Evolutionary conservation across 2,113 vertebrate species (phyloP).

Genomic region (Mormyrus iriodes): DNA sequence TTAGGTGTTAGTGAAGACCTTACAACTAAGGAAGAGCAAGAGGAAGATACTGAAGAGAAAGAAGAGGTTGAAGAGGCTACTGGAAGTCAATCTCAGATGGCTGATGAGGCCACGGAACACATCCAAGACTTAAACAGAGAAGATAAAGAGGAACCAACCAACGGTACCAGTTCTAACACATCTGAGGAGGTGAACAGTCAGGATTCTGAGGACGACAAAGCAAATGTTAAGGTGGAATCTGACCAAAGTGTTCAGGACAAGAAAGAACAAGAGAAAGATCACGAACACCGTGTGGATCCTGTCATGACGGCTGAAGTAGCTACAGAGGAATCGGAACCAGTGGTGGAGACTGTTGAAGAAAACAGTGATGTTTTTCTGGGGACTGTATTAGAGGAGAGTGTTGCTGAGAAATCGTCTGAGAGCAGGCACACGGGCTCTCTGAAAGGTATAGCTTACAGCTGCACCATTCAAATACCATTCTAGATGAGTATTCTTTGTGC

Average conservation of each 20-base stretch:
- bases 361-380: slow-evolving; percentile 4
- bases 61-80: background rate
- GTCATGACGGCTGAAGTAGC: background rate
- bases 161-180: background rate
- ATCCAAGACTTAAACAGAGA: slow-evolving; percentile 1
- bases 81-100: background rate
- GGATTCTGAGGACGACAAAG: background rate
- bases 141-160: background rate
- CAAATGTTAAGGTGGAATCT: background rate
- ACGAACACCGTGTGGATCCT: background rate
- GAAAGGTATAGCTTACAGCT: background rate
- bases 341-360: background rate
- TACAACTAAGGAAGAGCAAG: slow-evolving; percentile 10
- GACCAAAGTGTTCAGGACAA: background rate
- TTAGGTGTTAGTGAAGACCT: background rate
- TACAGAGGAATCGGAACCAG: background rate
- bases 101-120: background rate
- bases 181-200: background rate
- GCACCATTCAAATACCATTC: background rate
- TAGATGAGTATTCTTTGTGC: background rate
- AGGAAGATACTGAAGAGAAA: slow-evolving; percentile 6
- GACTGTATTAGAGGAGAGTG: background rate
- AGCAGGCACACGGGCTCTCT: background rate
- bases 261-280: background rate
- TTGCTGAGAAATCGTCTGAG: background rate